Percentiles rank a stretch among this genome's conserved stretches.
Evolutionary conservation across 2,113 vertebrate species (phyloP).

Genomic region (Oreochromis niloticus): DNA sequence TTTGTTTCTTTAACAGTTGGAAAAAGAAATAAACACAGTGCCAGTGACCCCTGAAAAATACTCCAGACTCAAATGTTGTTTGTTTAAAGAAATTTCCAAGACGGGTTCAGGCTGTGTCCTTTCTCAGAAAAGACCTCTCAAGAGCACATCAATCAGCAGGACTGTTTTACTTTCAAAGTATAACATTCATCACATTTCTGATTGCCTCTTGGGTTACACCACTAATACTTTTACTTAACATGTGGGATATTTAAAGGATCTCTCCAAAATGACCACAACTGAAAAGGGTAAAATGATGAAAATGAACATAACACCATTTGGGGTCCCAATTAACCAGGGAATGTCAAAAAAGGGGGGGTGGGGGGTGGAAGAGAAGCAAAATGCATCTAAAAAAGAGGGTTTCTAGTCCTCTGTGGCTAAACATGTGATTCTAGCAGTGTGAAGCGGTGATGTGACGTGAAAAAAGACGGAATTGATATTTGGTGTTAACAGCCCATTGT

Average conservation of each 20-base stretch:
- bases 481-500: not conserved
- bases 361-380: not conserved
- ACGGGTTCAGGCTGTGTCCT: not conserved
- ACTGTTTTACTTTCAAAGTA: not conserved
- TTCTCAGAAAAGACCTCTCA: not conserved
- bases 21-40: conserved; percentile 15
- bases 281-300: not conserved
- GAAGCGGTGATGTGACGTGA: not conserved
- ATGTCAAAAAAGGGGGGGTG: not conserved
- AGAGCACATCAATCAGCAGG: not conserved
- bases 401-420: not conserved
- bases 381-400: not conserved
- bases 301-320: not conserved
- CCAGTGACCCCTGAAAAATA: not conserved
- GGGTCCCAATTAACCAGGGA: not conserved
- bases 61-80: not conserved
- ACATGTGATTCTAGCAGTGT: not conserved
- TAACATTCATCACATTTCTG: not conserved
- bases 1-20: not conserved
- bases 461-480: not conserved
- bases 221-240: not conserved
- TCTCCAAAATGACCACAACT: not conserved
- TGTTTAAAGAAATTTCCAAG: not conserved
- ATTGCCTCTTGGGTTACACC: not conserved
- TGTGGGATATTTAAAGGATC: not conserved